These are phyloP conservation scores for Promerops cafer DNA, from an alignment of 2,113 vertebrate species.

Conservation along the genomic window DNA sequence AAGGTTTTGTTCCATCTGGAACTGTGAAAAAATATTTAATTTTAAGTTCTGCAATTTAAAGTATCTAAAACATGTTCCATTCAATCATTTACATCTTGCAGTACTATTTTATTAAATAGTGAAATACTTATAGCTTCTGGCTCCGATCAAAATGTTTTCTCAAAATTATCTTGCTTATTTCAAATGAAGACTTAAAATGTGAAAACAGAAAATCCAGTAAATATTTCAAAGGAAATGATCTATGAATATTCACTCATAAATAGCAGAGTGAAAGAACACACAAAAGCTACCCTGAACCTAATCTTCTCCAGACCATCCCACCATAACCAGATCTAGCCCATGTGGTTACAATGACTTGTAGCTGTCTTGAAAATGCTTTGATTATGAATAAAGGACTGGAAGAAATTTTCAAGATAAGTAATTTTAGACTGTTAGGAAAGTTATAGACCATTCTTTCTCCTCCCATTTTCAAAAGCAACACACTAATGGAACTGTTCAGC, in stretches of 20 bases:
- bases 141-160: constrained; percentile 21
- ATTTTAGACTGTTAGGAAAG: neutral
- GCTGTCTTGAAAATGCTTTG: neutral
- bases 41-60: neutral
- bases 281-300: neutral
- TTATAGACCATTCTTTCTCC: neutral
- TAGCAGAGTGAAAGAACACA: neutral
- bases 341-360: neutral
- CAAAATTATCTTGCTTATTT: neutral
- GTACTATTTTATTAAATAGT: neutral
- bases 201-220: constrained; percentile 13
- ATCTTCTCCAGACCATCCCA: neutral
- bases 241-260: neutral
- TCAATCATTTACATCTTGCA: neutral
- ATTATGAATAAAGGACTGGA: neutral
- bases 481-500: neutral
- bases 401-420: neutral
- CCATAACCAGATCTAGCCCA: neutral
- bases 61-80: neutral
- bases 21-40: neutral
- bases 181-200: neutral
- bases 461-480: neutral
- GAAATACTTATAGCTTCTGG: constrained; percentile 5
- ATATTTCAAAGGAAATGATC: neutral
- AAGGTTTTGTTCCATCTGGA: neutral